These are phyloP conservation scores for Temnothorax ravouxi DNA, from an alignment of 2,888 invertebrate genomes.

Conservation along the genomic window DNA sequence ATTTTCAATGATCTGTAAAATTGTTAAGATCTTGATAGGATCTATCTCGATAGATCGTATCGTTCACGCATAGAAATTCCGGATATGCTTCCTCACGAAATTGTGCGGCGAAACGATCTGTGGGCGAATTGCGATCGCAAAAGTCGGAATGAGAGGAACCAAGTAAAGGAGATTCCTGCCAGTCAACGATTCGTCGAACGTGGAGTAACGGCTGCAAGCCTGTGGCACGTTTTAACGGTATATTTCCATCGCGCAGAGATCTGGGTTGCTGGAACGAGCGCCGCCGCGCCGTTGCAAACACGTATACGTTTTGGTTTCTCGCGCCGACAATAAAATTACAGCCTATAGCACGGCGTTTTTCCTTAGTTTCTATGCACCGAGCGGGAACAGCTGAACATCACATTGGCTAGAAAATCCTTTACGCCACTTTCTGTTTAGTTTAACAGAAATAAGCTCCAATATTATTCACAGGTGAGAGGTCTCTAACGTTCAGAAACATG, in stretches of 20 bases:
- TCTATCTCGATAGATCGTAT: too few relatives aligned
- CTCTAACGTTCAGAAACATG: not conserved
- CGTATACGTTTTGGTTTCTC: constrained; percentile 64
- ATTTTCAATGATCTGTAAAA: not conserved
- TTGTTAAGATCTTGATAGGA: not conserved
- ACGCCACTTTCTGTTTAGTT: constrained; percentile 19
- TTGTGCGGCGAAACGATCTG: not conserved
- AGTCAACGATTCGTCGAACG: constrained; percentile 71
- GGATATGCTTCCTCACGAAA: constrained; percentile 42
- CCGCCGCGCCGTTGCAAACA: constrained; percentile 59
- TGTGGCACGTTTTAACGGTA: constrained; percentile 80
- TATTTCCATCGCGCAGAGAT: constrained; percentile 75
- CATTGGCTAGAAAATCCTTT: constrained; percentile 16
- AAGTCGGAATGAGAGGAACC: constrained; percentile 1
- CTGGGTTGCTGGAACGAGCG: constrained; percentile 80
- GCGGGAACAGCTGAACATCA: constrained; percentile 42
- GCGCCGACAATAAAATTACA: constrained; percentile 58
- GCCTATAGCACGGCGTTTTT: constrained; percentile 46
- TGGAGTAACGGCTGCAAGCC: constrained; percentile 69
- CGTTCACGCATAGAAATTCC: constrained; percentile 1
- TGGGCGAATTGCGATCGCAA: constrained; percentile 10
- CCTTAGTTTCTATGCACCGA: constrained; percentile 41
- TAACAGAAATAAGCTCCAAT: not conserved
- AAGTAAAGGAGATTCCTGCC: constrained; percentile 49
- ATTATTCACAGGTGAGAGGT: not conserved